These are phyloP conservation scores for Dendrocincla tyrannina DNA, from an alignment of 2,797 vertebrate genomes.

Conservation along the genomic window DNA sequence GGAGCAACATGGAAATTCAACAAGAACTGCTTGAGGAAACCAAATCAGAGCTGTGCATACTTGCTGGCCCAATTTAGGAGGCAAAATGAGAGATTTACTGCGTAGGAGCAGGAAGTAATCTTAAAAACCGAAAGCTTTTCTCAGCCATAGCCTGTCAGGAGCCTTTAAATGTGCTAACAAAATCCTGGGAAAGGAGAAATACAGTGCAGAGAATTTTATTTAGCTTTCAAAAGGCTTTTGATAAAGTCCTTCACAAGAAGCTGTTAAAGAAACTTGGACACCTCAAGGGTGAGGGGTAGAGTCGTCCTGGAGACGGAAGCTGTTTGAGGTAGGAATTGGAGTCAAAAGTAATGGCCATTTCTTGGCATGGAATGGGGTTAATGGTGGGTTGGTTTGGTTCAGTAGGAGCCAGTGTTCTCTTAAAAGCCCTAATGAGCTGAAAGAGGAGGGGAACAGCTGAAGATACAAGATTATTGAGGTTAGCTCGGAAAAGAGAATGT, in stretches of 20 bases:
- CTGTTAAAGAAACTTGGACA: slow-evolving; percentile 33
- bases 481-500: not conserved
- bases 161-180: slow-evolving; percentile 46
- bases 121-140: slow-evolving; percentile 41
- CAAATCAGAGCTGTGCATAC: not conserved
- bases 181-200: slow-evolving; percentile 39
- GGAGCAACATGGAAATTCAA: not conserved
- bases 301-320: not conserved
- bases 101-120: slow-evolving; percentile 54
- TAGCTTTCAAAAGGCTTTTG: slow-evolving; percentile 59
- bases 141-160: slow-evolving; percentile 37
- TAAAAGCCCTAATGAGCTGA: slow-evolving; percentile 41
- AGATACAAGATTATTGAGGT: slow-evolving; percentile 9
- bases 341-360: slow-evolving; percentile 14
- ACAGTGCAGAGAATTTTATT: slow-evolving; percentile 2
- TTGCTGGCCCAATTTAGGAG: slow-evolving; percentile 21
- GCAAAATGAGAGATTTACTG: slow-evolving; percentile 31
- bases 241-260: slow-evolving; percentile 22
- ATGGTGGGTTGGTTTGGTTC: not conserved
- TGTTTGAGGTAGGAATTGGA: not conserved
- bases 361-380: slow-evolving; percentile 18
- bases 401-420: not conserved
- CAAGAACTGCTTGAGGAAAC: slow-evolving; percentile 10
- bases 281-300: slow-evolving; percentile 17
- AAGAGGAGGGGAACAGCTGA: slow-evolving; percentile 21